A percentile compares a stretch with the other conserved stretches of the same genome.
These are phyloP conservation scores for Falco punctatus DNA, from an alignment of 2,113 vertebrate species.

Conservation along the genomic window DNA sequence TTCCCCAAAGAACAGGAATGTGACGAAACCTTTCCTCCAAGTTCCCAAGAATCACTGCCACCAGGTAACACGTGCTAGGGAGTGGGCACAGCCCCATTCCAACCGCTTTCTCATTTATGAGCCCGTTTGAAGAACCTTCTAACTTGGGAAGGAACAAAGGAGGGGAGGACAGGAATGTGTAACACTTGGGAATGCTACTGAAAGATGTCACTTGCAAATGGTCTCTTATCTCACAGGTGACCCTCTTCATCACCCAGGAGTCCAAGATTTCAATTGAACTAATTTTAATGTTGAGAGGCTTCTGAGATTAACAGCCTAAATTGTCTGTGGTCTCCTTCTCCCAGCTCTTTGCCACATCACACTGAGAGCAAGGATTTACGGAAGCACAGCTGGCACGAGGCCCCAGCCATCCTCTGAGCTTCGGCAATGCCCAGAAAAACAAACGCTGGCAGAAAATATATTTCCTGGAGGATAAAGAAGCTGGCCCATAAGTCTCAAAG, in stretches of 20 bases:
- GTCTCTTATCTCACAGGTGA: neutral
- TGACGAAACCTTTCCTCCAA: neutral
- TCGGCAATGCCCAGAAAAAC: neutral
- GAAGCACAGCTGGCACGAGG: neutral
- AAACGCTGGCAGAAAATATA: neutral
- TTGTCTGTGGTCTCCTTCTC: neutral
- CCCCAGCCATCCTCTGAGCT: neutral
- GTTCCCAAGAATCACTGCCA: neutral
- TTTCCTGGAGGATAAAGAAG: neutral
- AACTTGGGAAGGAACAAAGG: neutral
- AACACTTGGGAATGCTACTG: neutral
- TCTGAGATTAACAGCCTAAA: neutral
- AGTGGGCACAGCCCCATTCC: neutral
- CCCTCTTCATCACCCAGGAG: neutral
- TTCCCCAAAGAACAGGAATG: neutral
- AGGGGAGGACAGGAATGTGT: neutral
- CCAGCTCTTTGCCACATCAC: neutral
- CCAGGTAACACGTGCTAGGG: neutral
- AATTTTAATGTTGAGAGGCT: neutral
- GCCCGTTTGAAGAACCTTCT: neutral
- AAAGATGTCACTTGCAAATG: neutral
- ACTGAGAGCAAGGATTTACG: neutral
- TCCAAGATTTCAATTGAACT: neutral
- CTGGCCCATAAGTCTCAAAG: neutral
- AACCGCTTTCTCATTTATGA: neutral